A percentile compares a stretch with the other conserved stretches of the same genome.
phyloP scores from a whole-genome alignment of 1,140 invertebrate genomes.

The Campodea augens region DNA sequence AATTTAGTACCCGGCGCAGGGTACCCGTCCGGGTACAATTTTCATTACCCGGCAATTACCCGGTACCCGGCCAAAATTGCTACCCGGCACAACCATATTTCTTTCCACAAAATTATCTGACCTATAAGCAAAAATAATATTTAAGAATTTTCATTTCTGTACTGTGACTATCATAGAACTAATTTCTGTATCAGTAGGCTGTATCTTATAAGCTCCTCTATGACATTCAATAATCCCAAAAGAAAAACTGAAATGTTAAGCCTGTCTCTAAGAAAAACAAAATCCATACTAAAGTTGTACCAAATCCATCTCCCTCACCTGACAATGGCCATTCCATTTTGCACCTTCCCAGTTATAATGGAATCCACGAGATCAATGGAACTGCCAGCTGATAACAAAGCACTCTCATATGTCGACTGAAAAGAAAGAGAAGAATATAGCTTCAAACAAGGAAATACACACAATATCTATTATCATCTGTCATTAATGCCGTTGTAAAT shows the following conservation, averaged over 20 bases:
- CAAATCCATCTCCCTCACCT: constrained; percentile 23
- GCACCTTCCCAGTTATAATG: constrained; percentile 42
- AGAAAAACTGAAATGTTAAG: constrained; percentile 4
- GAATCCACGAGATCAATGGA: constrained; percentile 58
- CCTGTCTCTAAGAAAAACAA: too few species aligned
- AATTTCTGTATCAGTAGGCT: neutral
- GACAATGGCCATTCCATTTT: constrained; percentile 68
- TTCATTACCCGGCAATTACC: too few species aligned
- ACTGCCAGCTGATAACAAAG: constrained; percentile 55
- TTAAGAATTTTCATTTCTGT: neutral
- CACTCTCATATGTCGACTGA: constrained; percentile 57
- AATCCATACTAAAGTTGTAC: too few species aligned
- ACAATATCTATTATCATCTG: neutral
- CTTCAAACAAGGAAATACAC: neutral
- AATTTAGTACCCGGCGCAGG: too few species aligned
- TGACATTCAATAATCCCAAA: neutral
- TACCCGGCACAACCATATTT: too few species aligned
- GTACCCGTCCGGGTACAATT: too few species aligned
- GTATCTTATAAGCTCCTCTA: neutral
- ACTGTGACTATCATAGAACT: neutral
- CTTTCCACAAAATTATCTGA: too few species aligned
- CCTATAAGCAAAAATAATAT: constrained; percentile 7
- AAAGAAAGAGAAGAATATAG: constrained; percentile 18
- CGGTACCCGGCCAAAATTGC: too few species aligned
- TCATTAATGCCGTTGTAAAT: neutral